These are phyloP conservation scores for Bombycilla garrulus DNA, from an alignment of 2,113 vertebrate species.

Conservation along the genomic window DNA sequence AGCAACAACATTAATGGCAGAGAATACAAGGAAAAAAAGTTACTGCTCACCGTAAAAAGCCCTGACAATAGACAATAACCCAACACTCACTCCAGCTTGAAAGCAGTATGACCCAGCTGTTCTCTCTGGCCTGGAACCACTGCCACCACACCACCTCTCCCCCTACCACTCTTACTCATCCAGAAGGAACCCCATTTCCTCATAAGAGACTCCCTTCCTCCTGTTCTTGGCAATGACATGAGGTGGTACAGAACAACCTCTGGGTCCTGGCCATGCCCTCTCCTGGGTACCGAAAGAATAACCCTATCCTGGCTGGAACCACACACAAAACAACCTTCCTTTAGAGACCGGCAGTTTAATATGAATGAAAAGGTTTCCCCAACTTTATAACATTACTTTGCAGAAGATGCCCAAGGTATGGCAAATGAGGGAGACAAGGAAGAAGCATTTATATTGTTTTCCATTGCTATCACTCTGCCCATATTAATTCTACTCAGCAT, in stretches of 20 bases:
- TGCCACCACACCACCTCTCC: not conserved
- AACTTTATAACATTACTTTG: not conserved
- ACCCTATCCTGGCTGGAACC: not conserved
- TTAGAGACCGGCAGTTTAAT: not conserved
- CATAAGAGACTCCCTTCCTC: not conserved
- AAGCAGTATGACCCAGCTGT: not conserved
- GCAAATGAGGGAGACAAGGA: not conserved
- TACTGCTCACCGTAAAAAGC: fast-evolving
- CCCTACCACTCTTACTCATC: not conserved
- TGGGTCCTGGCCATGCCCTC: not conserved
- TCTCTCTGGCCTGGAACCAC: not conserved
- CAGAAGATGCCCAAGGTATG: not conserved
- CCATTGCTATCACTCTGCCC: not conserved
- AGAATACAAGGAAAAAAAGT: not conserved
- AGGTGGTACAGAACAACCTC: not conserved
- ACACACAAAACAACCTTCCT: not conserved
- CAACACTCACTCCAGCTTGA: not conserved
- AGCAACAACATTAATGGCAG: not conserved
- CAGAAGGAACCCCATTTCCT: not conserved
- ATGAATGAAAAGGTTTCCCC: not conserved
- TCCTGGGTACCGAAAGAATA: not conserved
- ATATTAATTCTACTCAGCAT: not conserved
- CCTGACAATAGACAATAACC: not conserved
- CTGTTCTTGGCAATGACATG: not conserved
- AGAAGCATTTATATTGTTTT: not conserved